These are phyloP conservation scores for Capitulum mitella DNA, from an alignment of 2,888 invertebrate species.

Conservation along the genomic window DNA sequence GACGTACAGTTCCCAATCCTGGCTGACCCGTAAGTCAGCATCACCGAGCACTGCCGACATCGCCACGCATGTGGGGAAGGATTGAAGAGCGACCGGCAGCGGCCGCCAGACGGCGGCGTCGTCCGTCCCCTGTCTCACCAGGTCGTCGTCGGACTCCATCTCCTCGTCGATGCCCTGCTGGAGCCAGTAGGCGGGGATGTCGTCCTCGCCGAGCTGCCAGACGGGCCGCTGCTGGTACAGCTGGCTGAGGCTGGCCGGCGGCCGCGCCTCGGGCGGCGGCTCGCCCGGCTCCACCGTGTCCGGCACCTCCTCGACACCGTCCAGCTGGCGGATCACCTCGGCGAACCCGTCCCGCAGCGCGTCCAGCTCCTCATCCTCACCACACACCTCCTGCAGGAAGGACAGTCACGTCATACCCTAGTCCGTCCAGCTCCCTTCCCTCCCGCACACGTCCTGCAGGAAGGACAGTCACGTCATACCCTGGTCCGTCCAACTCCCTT, in stretches of 20 bases:
- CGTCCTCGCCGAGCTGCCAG: neutral
- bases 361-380: constrained; percentile 22
- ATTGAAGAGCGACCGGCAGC: too few species aligned
- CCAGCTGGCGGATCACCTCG: constrained; percentile 22
- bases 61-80: too few species aligned
- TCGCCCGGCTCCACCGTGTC: constrained; percentile 25
- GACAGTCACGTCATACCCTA: neutral
- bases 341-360: constrained; percentile 25
- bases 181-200: constrained; percentile 7
- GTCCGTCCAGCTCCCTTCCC: neutral
- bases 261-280: constrained; percentile 25
- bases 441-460: neutral
- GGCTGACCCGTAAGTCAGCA: too few species aligned
- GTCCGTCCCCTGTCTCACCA: neutral
- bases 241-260: neutral
- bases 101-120: too few species aligned
- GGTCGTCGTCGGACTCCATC: neutral
- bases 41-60: too few species aligned
- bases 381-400: neutral
- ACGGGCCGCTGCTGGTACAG: constrained; percentile 15
- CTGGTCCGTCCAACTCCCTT: neutral
- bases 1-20: too few species aligned
- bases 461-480: neutral
- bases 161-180: constrained; percentile 8
- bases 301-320: constrained; percentile 26